These are phyloP conservation scores for Distichodus sexfasciatus DNA, from an alignment of 2,797 vertebrate species.

Conservation along the genomic window DNA sequence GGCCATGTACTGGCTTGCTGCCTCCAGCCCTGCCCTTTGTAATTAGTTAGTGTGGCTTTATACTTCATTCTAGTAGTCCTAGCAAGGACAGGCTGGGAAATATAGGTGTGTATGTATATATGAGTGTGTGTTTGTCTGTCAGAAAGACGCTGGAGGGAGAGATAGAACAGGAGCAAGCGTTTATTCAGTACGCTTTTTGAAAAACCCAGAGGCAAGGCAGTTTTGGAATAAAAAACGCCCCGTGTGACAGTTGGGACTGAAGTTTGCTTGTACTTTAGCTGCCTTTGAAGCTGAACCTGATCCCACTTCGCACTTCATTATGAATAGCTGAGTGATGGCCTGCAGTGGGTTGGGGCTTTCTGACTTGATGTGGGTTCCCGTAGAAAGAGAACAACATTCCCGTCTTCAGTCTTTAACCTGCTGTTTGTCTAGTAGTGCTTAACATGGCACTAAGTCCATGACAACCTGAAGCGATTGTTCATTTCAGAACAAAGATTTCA, in stretches of 20 bases:
- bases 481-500: neutral
- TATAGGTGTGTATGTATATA: neutral
- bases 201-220: no score
- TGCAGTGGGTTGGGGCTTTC: neutral
- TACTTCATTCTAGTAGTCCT: neutral
- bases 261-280: no score
- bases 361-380: slow-evolving; percentile 12
- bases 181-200: no score
- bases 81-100: neutral
- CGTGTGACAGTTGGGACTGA: no score
- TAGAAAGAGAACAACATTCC: slow-evolving; percentile 20
- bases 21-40: slow-evolving; percentile 8
- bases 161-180: no score
- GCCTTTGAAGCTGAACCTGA: neutral
- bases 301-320: neutral
- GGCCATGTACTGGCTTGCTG: neutral
- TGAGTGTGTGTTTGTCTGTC: neutral
- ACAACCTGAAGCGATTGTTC: neutral
- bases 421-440: neutral
- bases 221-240: no score
- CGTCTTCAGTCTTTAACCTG: neutral
- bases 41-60: slow-evolving; percentile 13
- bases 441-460: neutral
- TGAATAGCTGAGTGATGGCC: slow-evolving; percentile 10
- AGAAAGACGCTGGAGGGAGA: neutral